These are phyloP conservation scores for Alcedo quadribrachys DNA, from an alignment of 2,797 vertebrate species.

Conservation along the genomic window DNA sequence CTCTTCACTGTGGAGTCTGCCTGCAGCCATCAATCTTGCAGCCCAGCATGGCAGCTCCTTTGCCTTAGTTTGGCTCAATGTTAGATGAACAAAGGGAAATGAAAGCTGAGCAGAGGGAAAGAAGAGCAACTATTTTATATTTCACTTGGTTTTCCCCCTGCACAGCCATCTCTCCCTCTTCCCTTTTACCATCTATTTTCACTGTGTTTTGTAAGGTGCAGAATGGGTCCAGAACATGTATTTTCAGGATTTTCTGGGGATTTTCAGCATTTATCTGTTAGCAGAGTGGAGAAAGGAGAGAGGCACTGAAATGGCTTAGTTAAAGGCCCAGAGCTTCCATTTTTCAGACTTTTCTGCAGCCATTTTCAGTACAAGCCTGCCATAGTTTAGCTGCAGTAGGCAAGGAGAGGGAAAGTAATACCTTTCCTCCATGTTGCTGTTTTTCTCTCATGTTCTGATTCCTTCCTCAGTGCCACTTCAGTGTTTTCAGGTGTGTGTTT, in stretches of 20 bases:
- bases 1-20: conserved; percentile 77
- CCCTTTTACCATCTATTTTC: background rate
- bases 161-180: background rate
- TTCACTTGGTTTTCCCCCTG: conserved; percentile 43
- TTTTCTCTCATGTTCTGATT: background rate
- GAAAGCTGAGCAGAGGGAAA: background rate
- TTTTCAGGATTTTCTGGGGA: background rate
- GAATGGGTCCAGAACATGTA: background rate
- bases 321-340: background rate
- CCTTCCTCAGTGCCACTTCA: background rate
- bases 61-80: conserved; percentile 58
- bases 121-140: conserved; percentile 17
- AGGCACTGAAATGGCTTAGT: background rate
- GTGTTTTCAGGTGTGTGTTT: background rate
- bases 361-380: background rate
- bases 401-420: background rate
- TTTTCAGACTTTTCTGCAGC: conserved; percentile 6
- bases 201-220: background rate
- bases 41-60: conserved; percentile 67
- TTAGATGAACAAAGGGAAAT: conserved; percentile 59
- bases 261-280: background rate
- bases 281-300: background rate
- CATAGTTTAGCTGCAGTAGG: background rate
- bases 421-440: background rate
- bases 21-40: conserved; percentile 81